phyloP scores from a whole-genome alignment of 1,140 invertebrate genomes.

The Drosophila tsacasi region DNA sequence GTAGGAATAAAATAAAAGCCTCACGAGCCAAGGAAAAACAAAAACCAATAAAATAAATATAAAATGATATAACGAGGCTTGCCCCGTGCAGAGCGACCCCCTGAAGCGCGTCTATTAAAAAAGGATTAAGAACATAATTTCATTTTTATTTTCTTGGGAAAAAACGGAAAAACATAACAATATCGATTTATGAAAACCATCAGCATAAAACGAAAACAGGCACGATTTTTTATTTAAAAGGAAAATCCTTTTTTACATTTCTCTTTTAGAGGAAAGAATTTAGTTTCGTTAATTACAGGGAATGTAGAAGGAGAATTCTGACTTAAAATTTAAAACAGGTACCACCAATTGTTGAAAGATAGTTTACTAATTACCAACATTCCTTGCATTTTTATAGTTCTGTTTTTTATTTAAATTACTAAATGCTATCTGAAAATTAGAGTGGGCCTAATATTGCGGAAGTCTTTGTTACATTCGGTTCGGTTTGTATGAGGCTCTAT shows the following conservation, averaged over 20 bases:
- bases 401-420: background rate
- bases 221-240: background rate
- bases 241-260: background rate
- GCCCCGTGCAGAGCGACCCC: background rate
- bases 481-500: background rate
- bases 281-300: background rate
- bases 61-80: conserved; percentile 6
- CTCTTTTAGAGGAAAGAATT: background rate
- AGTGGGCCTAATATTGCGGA: background rate
- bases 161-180: background rate
- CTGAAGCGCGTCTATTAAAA: conserved; percentile 34
- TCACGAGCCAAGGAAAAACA: conserved; percentile 36
- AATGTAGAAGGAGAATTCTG: too few relatives aligned
- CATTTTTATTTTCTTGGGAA: conserved; percentile 22
- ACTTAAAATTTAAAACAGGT: background rate
- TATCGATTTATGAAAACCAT: conserved; percentile 10
- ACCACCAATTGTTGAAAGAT: background rate
- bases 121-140: conserved; percentile 51
- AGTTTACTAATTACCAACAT: background rate
- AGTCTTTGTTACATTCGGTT: conserved; percentile 11
- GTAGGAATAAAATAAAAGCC: conserved; percentile 49
- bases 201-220: background rate
- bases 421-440: background rate
- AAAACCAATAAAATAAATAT: conserved; percentile 45
- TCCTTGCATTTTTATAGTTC: background rate